Conservation (phyloP, 2,888 invertebrate species). For the Melieria picta region DNA sequence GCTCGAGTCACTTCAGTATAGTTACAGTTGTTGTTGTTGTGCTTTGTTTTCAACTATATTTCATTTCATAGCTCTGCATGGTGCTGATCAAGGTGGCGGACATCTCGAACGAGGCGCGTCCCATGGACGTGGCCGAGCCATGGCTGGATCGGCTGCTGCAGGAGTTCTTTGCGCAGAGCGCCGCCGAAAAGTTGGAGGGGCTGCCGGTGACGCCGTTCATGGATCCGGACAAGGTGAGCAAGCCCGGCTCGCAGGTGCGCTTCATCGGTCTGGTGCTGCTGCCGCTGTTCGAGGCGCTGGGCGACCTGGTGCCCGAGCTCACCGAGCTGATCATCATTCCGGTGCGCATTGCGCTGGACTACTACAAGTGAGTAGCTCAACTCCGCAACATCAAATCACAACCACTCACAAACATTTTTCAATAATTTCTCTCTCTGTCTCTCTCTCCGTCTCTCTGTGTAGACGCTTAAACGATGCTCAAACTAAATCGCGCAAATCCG, state of each 20-base stretch:
- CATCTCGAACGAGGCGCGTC: slow-evolving; percentile 84
- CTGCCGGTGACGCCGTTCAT: slow-evolving; percentile 87
- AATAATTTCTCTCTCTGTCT: not conserved
- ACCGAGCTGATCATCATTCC: slow-evolving; percentile 70
- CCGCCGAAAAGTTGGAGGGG: slow-evolving; percentile 83
- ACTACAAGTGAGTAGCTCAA: slow-evolving; percentile 59
- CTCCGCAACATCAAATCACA: too few species aligned
- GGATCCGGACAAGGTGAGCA: slow-evolving; percentile 86
- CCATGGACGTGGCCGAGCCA: slow-evolving; percentile 84
- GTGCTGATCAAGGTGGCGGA: slow-evolving; percentile 86
- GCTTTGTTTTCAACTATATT: not conserved
- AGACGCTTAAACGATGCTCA: slow-evolving; percentile 67
- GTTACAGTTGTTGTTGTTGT: not conserved
- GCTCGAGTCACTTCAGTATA: slow-evolving; percentile 44
- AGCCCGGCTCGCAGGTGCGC: slow-evolving; percentile 84
- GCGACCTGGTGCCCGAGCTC: slow-evolving; percentile 77
- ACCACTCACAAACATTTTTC: not conserved
- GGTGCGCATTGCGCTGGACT: slow-evolving; percentile 65
- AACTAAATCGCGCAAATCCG: slow-evolving; percentile 64
- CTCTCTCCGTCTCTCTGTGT: not conserved
- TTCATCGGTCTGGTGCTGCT: slow-evolving; percentile 84
- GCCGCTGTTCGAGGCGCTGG: slow-evolving; percentile 82
- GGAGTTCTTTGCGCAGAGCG: slow-evolving; percentile 82
- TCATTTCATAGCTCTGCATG: slow-evolving; percentile 73
- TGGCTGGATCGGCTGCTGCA: slow-evolving; percentile 78